Evolutionary conservation across 1,140 invertebrate genomes (phyloP).

Genomic region (Diachasma alloeum): DNA sequence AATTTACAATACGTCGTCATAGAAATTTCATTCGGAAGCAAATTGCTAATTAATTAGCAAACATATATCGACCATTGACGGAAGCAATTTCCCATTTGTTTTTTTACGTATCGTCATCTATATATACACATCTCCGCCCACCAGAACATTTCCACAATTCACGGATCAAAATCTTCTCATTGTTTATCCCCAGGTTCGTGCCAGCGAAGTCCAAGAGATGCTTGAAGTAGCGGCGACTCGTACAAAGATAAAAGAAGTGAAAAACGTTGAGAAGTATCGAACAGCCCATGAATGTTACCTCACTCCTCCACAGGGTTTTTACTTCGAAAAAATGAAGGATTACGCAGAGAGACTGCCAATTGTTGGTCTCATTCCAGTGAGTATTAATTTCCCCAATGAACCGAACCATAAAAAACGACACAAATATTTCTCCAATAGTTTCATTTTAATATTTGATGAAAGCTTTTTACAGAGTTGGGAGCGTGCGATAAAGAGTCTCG

Average conservation of each 20-base stretch:
- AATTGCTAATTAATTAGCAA: too few species aligned
- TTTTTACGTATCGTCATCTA: too few species aligned
- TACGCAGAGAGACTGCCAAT: conserved; percentile 39
- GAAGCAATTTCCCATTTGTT: too few species aligned
- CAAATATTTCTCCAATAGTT: background rate
- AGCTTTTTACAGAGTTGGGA: conserved; percentile 59
- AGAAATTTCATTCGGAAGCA: too few species aligned
- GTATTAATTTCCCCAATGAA: background rate
- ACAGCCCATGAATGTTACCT: conserved; percentile 27
- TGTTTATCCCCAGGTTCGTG: conserved; percentile 20
- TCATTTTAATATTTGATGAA: background rate
- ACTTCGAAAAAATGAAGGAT: conserved; percentile 42
- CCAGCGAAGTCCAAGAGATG: conserved; percentile 26
- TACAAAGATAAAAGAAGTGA: conserved; percentile 26
- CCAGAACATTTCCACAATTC: too few species aligned
- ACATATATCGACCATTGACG: too few species aligned
- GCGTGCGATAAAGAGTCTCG: conserved; percentile 59
- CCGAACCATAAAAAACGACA: background rate
- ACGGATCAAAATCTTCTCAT: background rate
- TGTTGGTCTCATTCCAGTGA: conserved; percentile 41
- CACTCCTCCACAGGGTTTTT: conserved; percentile 21
- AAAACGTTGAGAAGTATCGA: conserved; percentile 18
- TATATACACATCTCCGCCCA: too few species aligned
- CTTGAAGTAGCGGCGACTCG: conserved; percentile 26
- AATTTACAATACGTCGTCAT: too few species aligned